Evolutionary conservation across 2,888 invertebrate genomes (phyloP), one percentile per base, ranked within the genome.

Genomic region (Troides helena): DNA sequence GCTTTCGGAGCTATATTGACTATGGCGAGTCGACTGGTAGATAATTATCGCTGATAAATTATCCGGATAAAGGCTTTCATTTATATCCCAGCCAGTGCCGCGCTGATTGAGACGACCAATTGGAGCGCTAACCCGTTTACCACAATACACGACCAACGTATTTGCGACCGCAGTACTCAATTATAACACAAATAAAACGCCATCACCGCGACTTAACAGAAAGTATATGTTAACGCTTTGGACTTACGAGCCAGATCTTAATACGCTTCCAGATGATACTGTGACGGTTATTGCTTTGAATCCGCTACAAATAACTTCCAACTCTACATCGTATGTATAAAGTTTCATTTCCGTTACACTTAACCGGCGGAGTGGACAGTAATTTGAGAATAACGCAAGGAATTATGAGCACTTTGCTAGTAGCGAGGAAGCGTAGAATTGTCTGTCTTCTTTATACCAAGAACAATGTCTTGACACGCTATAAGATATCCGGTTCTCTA

Each of bases 181-280:
- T 67, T 70, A 70, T 59, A 58, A 59, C 59, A 70, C 66, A 70
- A 66, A 66, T 67, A 70, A 70, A 67, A 66, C 63, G 36, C 66
- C 50, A 63, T 59, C 58, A 39, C 23, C 14, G 25, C 5, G 62
- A 66, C 39, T 59, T 66, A 70, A 70, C 65, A 70, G 66, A 70
- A 70, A 70, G 66, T 70, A 66, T 62, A 65, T 66, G 66, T 67
- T 70, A 70, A 66, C 62, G 39, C 70, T 66, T 63, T 39, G 63
- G 66, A 66, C 66, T 70, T 70, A 70, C 66, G 70, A 67, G 62
- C 70, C 43, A 66, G 63, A 70, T 70, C 63, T 70, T 70, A 70
- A 70, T 66, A 68, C 53, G 63, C 50, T 53, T 67, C 59, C 46
- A 46, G 69, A 62, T 65, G 60, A 61, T 69, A 65, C 61, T 65